Conservation (phyloP, 2,797 vertebrate genomes). For the Erpetoichthys calabaricus region DNA sequence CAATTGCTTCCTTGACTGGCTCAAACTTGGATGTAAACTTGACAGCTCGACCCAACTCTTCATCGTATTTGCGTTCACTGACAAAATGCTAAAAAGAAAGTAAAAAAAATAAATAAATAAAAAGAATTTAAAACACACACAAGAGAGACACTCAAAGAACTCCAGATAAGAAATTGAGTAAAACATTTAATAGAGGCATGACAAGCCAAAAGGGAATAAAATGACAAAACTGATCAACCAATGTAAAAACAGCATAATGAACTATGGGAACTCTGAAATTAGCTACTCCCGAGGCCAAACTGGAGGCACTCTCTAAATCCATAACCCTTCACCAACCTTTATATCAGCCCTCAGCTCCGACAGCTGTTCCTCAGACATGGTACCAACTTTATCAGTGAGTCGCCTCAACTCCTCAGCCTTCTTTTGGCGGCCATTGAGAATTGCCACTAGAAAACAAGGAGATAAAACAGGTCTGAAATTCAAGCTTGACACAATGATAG, state of each 20-base stretch:
- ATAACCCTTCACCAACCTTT: conserved; percentile 50
- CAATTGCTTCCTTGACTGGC: conserved; percentile 63
- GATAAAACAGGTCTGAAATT: neutral
- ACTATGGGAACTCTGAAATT: no score
- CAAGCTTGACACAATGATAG: no score
- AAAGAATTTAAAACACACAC: no score
- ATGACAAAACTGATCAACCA: no score
- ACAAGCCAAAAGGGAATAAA: no score
- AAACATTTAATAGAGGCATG: no score
- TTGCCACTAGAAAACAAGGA: conserved; percentile 58
- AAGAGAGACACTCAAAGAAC: no score
- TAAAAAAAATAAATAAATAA: no score
- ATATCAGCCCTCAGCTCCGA: conserved; percentile 84
- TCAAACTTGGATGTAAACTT: conserved; percentile 79
- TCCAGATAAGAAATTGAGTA: no score
- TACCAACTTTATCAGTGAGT: conserved; percentile 68
- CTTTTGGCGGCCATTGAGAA: conserved; percentile 74
- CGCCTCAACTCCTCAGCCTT: conserved; percentile 72
- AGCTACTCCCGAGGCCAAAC: no score
- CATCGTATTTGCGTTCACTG: conserved; percentile 87
- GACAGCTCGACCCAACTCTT: conserved; percentile 78
- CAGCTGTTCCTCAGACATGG: conserved; percentile 86
- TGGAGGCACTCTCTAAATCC: no score
- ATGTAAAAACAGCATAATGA: no score
- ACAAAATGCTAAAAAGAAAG: conserved; percentile 75